phyloP scores from a whole-genome alignment of 2,113 vertebrate genomes.

The Telmatochromis sp. region DNA sequence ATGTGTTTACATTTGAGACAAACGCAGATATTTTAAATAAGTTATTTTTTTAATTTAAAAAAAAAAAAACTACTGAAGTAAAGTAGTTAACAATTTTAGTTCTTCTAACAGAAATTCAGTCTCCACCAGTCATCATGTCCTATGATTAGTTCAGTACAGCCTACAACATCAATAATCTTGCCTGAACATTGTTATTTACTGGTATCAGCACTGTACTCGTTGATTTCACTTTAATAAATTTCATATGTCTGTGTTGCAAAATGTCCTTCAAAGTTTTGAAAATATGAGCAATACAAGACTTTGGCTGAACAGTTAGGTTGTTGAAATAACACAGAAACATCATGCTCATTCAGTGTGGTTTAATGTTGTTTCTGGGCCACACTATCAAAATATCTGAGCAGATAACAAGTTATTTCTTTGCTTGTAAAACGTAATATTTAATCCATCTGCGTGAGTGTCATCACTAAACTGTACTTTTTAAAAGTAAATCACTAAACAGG shows the following conservation, averaged over 20 bases:
- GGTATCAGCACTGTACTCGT: neutral
- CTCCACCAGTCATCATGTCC: neutral
- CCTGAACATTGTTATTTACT: neutral
- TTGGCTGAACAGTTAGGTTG: neutral
- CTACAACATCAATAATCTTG: neutral
- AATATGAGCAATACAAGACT: neutral
- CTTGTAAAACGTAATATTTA: neutral
- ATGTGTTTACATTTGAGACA: neutral
- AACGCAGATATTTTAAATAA: neutral
- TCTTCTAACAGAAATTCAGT: neutral
- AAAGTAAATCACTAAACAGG: neutral
- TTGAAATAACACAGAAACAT: neutral
- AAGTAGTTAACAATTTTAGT: neutral
- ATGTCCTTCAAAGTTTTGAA: neutral
- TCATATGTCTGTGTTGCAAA: neutral
- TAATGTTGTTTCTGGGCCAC: neutral
- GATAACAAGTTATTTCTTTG: neutral
- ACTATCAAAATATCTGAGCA: neutral
- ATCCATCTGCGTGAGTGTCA: neutral
- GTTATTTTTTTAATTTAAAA: fast-evolving
- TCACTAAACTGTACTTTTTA: neutral
- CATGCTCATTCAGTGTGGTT: neutral
- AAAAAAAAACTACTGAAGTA: neutral
- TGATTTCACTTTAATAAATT: neutral
- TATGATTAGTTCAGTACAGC: neutral